phyloP scores from a whole-genome alignment of 92 coral and sea anemone genomes.

The Pocillopora grandis region DNA sequence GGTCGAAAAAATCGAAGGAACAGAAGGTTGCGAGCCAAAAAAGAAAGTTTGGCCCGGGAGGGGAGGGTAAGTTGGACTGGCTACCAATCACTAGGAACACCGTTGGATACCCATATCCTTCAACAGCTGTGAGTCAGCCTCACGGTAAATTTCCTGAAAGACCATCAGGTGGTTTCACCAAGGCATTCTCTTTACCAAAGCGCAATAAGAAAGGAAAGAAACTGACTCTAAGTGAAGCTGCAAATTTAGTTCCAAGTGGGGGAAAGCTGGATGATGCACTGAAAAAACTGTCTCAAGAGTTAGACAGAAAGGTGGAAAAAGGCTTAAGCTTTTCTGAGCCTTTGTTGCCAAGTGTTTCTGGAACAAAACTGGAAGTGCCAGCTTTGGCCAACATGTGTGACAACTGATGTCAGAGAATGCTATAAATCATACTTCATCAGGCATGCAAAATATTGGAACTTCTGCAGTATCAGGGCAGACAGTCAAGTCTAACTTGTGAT shows the following conservation, averaged over 20 bases:
- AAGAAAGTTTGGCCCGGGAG: conserved; percentile 28
- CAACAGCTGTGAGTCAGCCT: background rate
- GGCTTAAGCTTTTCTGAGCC: conserved; percentile 62
- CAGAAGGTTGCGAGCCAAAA: conserved; percentile 22
- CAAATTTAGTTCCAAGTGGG: conserved; percentile 71
- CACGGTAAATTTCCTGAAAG: conserved; percentile 57
- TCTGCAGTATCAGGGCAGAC: too few species aligned
- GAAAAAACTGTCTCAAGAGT: conserved; percentile 67
- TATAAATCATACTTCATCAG: too few species aligned
- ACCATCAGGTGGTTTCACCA: conserved; percentile 46
- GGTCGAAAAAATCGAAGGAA: conserved; percentile 44
- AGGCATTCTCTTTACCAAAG: conserved; percentile 65
- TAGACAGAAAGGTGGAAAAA: conserved; percentile 58
- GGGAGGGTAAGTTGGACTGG: conserved; percentile 80
- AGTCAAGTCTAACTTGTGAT: too few species aligned
- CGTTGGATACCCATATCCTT: conserved; percentile 64
- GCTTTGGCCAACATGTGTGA: conserved; percentile 31
- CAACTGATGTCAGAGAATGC: background rate
- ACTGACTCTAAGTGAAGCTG: conserved; percentile 83
- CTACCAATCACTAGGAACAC: conserved; percentile 92
- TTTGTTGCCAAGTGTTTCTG: conserved; percentile 76
- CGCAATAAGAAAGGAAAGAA: conserved; percentile 66
- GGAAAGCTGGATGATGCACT: conserved; percentile 59
- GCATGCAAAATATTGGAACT: too few species aligned
- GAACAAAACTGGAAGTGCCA: conserved; percentile 76